Evolutionary conservation across 2,113 vertebrate genomes (phyloP).

Genomic region (Gasterosteus nipponicus): DNA sequence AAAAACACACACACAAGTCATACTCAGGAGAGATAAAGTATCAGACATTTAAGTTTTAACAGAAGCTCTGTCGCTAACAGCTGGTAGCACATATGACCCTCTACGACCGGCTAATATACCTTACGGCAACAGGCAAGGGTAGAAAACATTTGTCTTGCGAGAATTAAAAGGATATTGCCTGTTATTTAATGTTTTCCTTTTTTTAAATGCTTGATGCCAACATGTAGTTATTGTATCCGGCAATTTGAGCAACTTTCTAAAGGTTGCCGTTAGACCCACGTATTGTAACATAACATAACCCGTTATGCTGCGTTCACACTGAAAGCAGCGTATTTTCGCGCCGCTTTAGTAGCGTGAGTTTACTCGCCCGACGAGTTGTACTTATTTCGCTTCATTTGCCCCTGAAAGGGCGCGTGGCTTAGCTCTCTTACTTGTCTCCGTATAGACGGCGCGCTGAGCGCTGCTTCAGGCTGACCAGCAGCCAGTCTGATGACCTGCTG

Average conservation of each 20-base stretch:
- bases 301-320: too few species aligned
- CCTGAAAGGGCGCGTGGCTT: too few species aligned
- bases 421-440: too few species aligned
- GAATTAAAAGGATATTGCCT: conserved; percentile 16
- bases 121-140: conserved; percentile 18
- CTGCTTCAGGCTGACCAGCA: too few species aligned
- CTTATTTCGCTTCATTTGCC: too few species aligned
- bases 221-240: background rate
- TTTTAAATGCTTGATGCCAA: background rate
- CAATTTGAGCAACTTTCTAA: background rate
- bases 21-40: conserved; percentile 8
- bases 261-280: background rate
- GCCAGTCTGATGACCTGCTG: too few species aligned
- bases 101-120: background rate
- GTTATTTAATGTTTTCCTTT: conserved; percentile 1
- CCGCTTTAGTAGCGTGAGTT: too few species aligned
- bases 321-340: too few species aligned
- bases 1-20: background rate
- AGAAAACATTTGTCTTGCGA: conserved; percentile 5
- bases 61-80: conserved; percentile 29
- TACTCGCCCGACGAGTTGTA: too few species aligned
- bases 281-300: too few species aligned
- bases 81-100: conserved; percentile 37
- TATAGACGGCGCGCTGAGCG: too few species aligned
- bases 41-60: background rate